Conservation (phyloP, 2,888 invertebrate genomes). For the Caenorhabditis sp. region DNA sequence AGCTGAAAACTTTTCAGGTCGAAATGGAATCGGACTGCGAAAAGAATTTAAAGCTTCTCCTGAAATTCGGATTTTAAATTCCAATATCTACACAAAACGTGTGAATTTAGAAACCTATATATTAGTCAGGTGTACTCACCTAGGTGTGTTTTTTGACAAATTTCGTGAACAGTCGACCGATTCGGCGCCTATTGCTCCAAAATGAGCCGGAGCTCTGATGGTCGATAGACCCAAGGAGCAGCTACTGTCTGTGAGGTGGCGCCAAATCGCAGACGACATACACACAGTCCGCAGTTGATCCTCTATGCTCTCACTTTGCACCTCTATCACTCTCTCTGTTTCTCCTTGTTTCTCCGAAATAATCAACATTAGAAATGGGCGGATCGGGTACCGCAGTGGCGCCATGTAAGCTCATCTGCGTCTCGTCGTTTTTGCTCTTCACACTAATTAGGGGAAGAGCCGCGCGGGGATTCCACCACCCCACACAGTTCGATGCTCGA, state of each 20-base stretch:
- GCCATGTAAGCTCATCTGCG: conserved; percentile 65
- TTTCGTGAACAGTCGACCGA: conserved; percentile 16
- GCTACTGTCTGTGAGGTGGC: conserved; percentile 59
- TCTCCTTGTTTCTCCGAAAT: conserved; percentile 52
- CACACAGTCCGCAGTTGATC: conserved; percentile 51
- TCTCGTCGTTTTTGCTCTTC: conserved; percentile 49
- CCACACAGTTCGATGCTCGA: conserved; percentile 29
- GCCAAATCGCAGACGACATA: conserved; percentile 63
- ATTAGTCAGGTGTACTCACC: not conserved
- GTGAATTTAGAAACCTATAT: not conserved
- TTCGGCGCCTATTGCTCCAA: conserved; percentile 48
- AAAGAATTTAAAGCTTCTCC: not conserved
- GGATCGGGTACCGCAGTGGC: conserved; percentile 61
- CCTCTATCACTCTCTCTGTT: conserved; percentile 48
- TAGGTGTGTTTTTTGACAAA: not conserved
- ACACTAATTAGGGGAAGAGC: conserved; percentile 53
- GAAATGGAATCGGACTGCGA: too few species aligned
- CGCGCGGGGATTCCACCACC: conserved; percentile 20
- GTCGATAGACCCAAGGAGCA: conserved; percentile 34
- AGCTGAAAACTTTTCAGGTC: not conserved
- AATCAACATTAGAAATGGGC: conserved; percentile 61
- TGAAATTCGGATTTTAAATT: not conserved
- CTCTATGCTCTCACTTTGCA: conserved; percentile 54
- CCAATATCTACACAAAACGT: not conserved
- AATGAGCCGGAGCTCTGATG: conserved; percentile 46